phyloP scores from a whole-genome alignment of 1,140 invertebrate species.

The Plodia interpunctella region DNA sequence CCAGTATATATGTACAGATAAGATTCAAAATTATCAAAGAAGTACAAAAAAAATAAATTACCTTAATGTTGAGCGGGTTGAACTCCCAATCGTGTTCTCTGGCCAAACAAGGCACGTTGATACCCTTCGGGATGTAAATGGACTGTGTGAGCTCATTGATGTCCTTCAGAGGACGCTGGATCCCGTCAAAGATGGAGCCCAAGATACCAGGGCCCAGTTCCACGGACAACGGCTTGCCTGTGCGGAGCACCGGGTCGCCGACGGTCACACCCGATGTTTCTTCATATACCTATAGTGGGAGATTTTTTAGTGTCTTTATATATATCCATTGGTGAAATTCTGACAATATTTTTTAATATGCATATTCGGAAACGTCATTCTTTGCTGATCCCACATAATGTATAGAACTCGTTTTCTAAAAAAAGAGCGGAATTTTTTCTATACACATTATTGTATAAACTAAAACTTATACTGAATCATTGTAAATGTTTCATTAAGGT shows the following conservation, averaged over 20 bases:
- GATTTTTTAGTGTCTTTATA: too few species aligned
- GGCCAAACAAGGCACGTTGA: conserved; percentile 95
- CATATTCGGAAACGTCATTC: too few species aligned
- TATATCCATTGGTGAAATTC: not conserved
- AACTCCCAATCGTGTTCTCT: conserved; percentile 94
- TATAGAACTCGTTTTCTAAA: too few species aligned
- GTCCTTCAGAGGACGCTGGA: conserved; percentile 98
- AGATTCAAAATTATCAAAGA: too few species aligned
- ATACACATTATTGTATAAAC: too few species aligned
- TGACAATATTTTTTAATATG: not conserved
- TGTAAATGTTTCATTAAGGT: too few species aligned
- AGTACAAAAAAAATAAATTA: conserved; percentile 63
- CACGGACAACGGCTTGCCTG: conserved; percentile 98
- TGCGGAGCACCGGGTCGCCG: conserved; percentile 98
- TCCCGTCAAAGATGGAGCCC: conserved; percentile 99
- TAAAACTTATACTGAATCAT: too few species aligned
- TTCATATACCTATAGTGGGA: conserved; percentile 91
- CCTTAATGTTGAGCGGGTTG: conserved; percentile 88
- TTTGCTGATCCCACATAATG: too few species aligned
- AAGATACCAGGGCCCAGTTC: conserved; percentile 99
- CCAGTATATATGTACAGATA: too few species aligned
- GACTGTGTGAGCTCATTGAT: conserved; percentile 95
- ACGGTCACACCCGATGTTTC: conserved; percentile 99
- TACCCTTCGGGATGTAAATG: conserved; percentile 99
- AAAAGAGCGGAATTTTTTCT: too few species aligned